These are phyloP conservation scores for Dendronephthya gigantea DNA, from an alignment of 64 coral and sea anemone species.

Conservation along the genomic window DNA sequence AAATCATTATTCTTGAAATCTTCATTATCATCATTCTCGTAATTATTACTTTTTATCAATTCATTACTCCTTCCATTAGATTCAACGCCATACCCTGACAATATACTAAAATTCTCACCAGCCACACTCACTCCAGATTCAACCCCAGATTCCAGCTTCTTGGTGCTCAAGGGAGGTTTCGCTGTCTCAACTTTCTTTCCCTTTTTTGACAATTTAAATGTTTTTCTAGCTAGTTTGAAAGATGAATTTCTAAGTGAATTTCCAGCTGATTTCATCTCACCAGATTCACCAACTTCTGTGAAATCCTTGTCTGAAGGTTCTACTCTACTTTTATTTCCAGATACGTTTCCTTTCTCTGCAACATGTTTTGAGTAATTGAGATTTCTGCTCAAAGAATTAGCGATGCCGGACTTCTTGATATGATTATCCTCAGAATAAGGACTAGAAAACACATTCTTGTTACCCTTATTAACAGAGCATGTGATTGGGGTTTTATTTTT, in stretches of 20 bases:
- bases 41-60: not conserved
- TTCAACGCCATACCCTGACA: not conserved
- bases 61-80: not conserved
- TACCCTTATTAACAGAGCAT: not conserved
- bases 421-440: not conserved
- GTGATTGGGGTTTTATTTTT: not conserved
- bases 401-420: not conserved
- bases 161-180: not conserved
- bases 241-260: not conserved
- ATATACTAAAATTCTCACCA: not conserved
- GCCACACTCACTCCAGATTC: not conserved
- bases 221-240: not conserved
- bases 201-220: not conserved
- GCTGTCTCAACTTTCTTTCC: not conserved
- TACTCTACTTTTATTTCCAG: not conserved
- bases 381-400: not conserved
- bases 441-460: not conserved
- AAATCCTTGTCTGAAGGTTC: not conserved
- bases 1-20: not conserved
- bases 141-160: not conserved
- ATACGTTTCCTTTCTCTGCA: no score
- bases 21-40: not conserved
- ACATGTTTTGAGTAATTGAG: not conserved
- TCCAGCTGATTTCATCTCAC: not conserved
- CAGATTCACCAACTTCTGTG: not conserved